These are phyloP conservation scores for Spodoptera litura DNA, from an alignment of 1,140 invertebrate genomes.

Conservation along the genomic window DNA sequence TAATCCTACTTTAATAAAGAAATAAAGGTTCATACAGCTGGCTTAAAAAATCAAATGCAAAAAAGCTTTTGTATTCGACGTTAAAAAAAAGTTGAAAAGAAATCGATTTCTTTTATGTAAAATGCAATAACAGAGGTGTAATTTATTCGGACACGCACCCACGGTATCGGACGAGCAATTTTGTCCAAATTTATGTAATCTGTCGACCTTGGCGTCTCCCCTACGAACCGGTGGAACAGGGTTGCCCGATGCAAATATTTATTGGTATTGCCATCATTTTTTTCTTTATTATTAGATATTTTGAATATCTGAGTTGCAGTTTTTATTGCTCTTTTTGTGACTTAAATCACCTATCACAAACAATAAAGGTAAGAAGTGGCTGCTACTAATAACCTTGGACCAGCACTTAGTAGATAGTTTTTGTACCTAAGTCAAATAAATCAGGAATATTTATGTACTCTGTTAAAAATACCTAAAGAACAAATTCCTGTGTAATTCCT, in stretches of 20 bases:
- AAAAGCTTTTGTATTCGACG: no score
- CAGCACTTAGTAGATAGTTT: no score
- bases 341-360: no score
- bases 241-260: constrained; percentile 18
- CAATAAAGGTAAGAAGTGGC: background rate
- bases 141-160: constrained; percentile 27
- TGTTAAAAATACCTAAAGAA: background rate
- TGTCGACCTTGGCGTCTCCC: constrained; percentile 46
- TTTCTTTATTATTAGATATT: background rate
- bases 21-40: no score
- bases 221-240: constrained; percentile 28
- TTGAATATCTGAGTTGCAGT: background rate
- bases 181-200: constrained; percentile 48
- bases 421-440: no score
- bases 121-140: constrained; percentile 40
- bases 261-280: background rate
- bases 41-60: no score
- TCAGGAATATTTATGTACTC: no score
- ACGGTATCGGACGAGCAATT: constrained; percentile 19
- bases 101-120: constrained; percentile 6
- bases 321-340: background rate
- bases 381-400: no score
- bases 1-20: no score
- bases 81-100: background rate
- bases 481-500: background rate